Conservation (phyloP, 2,888 invertebrate species). For the Apocheima hispidaria region DNA sequence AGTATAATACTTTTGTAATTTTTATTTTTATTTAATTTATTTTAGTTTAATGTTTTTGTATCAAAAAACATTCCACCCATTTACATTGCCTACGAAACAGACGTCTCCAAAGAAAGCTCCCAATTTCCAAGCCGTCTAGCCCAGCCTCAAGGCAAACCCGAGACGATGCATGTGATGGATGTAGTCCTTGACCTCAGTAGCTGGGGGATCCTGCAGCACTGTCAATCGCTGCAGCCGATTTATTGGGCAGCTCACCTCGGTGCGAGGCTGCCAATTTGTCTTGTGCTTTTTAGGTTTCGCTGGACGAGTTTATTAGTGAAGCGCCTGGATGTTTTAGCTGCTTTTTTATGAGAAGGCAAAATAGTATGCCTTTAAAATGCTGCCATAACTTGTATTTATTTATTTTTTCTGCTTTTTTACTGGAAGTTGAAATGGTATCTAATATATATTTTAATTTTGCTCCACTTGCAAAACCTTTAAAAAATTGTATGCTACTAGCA, state of each 20-base stretch:
- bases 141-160: background rate
- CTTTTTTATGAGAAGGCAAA: background rate
- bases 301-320: constrained; percentile 1
- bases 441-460: too few relatives aligned
- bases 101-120: background rate
- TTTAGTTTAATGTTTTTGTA: background rate
- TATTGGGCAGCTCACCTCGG: constrained; percentile 19
- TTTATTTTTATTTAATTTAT: too few relatives aligned
- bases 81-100: background rate
- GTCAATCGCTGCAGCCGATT: constrained; percentile 29
- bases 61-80: background rate
- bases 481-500: too few relatives aligned
- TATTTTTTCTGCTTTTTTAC: too few relatives aligned
- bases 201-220: constrained; percentile 17
- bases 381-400: too few relatives aligned
- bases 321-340: background rate
- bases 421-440: too few relatives aligned
- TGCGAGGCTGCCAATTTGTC: constrained; percentile 18
- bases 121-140: background rate
- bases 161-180: constrained; percentile 2
- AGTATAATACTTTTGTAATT: too few relatives aligned
- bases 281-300: constrained; percentile 15
- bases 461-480: too few relatives aligned
- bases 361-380: background rate
- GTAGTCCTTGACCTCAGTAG: constrained; percentile 2